phyloP scores from a whole-genome alignment of 2,113 vertebrate genomes.

The Theropithecus gelada region DNA sequence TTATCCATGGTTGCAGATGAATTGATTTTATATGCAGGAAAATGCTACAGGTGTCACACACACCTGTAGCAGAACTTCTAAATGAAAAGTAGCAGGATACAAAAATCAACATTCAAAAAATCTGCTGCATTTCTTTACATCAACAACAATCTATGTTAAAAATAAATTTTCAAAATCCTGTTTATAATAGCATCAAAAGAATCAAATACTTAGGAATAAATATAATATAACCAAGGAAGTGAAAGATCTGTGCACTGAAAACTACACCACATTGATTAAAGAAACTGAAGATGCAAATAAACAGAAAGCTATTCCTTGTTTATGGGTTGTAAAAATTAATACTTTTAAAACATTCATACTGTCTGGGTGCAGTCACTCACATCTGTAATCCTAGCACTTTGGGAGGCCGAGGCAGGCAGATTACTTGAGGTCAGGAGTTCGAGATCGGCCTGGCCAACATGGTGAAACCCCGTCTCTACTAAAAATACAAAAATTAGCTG shows the following conservation, averaged over 20 bases:
- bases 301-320: not conserved
- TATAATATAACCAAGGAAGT: not conserved
- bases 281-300: not conserved
- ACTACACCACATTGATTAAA: not conserved
- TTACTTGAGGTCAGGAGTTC: too few species aligned
- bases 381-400: too few species aligned
- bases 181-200: not conserved
- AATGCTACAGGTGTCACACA: too few species aligned
- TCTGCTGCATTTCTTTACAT: not conserved
- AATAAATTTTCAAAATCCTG: not conserved
- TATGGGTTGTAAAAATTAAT: not conserved
- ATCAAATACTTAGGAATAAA: not conserved
- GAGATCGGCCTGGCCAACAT: too few species aligned
- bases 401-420: too few species aligned
- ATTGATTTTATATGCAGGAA: too few species aligned
- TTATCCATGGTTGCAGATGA: too few species aligned
- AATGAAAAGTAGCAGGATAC: not conserved
- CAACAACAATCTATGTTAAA: not conserved
- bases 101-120: not conserved
- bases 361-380: too few species aligned
- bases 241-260: not conserved
- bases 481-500: too few species aligned
- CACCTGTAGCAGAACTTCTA: too few species aligned
- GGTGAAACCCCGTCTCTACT: too few species aligned
- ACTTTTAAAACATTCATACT: not conserved